A percentile compares a stretch with the other conserved stretches of the same genome.
These are phyloP conservation scores for Micrasema minimum DNA, from an alignment of 1,140 invertebrate genomes.

Conservation along the genomic window DNA sequence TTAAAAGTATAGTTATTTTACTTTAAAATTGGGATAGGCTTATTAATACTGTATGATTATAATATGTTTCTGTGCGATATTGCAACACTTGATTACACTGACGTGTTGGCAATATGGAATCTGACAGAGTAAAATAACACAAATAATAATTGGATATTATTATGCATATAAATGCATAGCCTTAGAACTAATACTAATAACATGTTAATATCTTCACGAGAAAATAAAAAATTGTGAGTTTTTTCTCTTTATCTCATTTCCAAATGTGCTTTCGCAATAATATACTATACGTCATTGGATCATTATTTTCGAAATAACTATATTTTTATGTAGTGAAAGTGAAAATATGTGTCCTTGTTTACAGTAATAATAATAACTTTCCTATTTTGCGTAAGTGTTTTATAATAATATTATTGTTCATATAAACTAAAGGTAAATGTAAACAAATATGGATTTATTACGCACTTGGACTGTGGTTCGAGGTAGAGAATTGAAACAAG, in stretches of 20 bases:
- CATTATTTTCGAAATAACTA: neutral
- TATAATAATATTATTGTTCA: no score
- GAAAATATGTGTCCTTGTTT: neutral
- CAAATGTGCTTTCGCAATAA: neutral
- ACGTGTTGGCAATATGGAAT: conserved; percentile 47
- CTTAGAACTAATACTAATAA: conserved; percentile 8
- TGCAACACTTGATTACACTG: conserved; percentile 34
- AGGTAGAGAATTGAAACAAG: conserved; percentile 3
- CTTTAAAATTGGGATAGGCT: no score
- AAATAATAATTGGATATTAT: conserved; percentile 40
- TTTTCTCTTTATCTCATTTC: no score
- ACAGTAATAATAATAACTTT: neutral
- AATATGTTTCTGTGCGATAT: no score
- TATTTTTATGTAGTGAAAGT: neutral
- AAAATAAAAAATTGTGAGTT: conserved; percentile 32
- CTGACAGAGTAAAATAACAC: conserved; percentile 36
- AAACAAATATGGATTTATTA: neutral
- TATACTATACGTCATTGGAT: conserved; percentile 1
- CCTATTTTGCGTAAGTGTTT: no score
- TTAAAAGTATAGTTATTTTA: no score
- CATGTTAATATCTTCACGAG: conserved; percentile 34
- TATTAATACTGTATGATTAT: no score
- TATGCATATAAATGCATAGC: conserved; percentile 38
- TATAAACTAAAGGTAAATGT: neutral
- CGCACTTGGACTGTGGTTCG: neutral